Conservation (phyloP, 2,797 vertebrate species). For the Neosilurus hyrtlii region DNA sequence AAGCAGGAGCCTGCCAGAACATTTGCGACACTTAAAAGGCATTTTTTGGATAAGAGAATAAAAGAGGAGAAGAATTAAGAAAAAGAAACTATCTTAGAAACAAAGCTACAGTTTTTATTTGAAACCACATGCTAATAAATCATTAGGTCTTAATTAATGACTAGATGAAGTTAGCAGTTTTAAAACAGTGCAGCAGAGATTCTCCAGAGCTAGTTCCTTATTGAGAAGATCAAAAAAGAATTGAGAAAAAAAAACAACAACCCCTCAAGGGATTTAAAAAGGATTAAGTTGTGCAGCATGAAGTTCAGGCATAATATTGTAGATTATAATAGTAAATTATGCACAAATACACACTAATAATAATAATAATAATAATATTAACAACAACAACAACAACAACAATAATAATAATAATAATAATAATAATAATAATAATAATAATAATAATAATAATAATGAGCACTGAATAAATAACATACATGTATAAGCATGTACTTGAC, state of each 20-base stretch:
- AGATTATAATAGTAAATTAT: background rate
- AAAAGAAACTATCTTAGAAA: constrained; percentile 63
- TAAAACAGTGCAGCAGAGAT: constrained; percentile 67
- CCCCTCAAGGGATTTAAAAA: constrained; percentile 32
- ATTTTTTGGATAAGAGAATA: constrained; percentile 55
- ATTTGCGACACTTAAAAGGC: constrained; percentile 60
- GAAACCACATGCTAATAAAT: constrained; percentile 73
- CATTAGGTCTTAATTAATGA: constrained; percentile 79
- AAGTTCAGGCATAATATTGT: background rate
- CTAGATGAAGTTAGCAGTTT: constrained; percentile 71
- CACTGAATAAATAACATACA: background rate
- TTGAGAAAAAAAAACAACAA: background rate
- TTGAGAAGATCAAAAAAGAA: constrained; percentile 27
- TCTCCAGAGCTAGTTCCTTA: constrained; percentile 68
- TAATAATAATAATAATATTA: background rate
- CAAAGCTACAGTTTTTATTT: constrained; percentile 72
- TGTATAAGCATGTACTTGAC: constrained; percentile 21
- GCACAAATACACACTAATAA: no score
- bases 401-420: constrained; percentile 9
- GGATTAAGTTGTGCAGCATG: constrained; percentile 16
- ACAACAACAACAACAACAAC: background rate
- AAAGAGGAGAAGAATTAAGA: constrained; percentile 59
- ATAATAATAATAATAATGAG: constrained; percentile 4
- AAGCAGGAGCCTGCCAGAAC: constrained; percentile 55
- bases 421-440: background rate